Conservation (phyloP, 37 sponge, comb jelly and placozoan species). For the Geodia barretti region DNA sequence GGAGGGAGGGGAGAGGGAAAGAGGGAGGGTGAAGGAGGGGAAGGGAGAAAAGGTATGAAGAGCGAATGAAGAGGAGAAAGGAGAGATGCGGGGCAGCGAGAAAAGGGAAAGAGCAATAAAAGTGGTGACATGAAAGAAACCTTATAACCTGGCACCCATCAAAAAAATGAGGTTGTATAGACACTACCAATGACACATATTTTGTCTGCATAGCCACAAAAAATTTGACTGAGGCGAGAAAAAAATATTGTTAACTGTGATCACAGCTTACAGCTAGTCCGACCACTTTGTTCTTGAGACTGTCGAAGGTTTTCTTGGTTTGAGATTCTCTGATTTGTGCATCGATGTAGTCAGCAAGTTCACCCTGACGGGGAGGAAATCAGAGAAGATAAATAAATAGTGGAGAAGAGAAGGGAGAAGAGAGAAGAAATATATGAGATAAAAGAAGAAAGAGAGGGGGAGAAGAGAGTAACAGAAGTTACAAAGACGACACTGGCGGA, state of each 20-base stretch:
- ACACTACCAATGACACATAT: too few relatives aligned
- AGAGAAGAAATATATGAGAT: background rate
- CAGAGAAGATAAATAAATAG: too few relatives aligned
- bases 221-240: background rate
- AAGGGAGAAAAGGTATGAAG: background rate
- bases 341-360: conserved; percentile 86
- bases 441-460: background rate
- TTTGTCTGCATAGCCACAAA: too few relatives aligned
- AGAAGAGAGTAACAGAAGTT: background rate
- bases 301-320: conserved; percentile 70
- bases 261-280: conserved; percentile 70
- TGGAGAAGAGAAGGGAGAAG: background rate
- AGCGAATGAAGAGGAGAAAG: background rate
- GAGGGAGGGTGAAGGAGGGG: background rate
- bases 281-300: conserved; percentile 72
- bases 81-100: background rate
- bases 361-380: conserved; percentile 39
- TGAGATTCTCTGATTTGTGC: conserved; percentile 79
- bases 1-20: background rate
- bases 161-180: too few relatives aligned
- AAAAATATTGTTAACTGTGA: too few relatives aligned
- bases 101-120: background rate
- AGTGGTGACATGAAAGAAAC: background rate
- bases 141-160: background rate
- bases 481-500: background rate